These are phyloP conservation scores for Machimus rusticus DNA, from an alignment of 2,888 invertebrate genomes.

Conservation along the genomic window DNA sequence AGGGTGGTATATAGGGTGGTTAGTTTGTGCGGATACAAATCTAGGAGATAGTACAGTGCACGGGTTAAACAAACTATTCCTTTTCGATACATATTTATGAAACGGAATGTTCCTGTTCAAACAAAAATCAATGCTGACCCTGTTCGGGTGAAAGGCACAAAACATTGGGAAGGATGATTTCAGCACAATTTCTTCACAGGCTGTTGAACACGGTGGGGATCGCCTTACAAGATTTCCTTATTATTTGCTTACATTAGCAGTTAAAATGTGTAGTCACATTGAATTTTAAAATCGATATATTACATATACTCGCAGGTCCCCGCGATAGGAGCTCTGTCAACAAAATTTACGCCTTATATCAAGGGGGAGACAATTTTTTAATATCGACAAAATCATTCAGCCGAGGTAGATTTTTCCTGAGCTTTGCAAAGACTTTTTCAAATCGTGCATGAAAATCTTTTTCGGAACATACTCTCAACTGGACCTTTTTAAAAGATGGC, in stretches of 20 bases:
- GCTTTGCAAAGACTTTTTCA: not conserved
- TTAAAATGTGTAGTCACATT: conserved; percentile 1
- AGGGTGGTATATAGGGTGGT: not conserved
- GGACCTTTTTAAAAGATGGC: not conserved
- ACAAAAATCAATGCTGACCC: conserved; percentile 32
- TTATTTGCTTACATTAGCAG: conserved; percentile 32
- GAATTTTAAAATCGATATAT: conserved; percentile 6
- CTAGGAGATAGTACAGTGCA: not conserved
- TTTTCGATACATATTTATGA: conserved; percentile 21
- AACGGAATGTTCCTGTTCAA: conserved; percentile 16
- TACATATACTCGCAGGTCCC: not conserved
- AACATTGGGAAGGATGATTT: not conserved
- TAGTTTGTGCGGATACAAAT: not conserved
- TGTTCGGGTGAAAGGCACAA: not conserved
- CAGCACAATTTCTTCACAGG: conserved; percentile 24
- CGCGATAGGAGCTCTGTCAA: not conserved
- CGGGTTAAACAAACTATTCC: conserved; percentile 14
- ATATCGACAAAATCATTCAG: not conserved
- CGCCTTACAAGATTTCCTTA: conserved; percentile 22
- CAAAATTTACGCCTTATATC: not conserved
- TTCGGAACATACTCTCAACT: not conserved
- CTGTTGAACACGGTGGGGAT: conserved; percentile 9
- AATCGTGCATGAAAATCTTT: not conserved
- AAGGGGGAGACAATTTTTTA: not conserved
- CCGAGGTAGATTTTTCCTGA: not conserved